Evolutionary conservation across 53 echinoderm and acorn worm genomes (phyloP), one percentile per base, ranked within the genome.

Genomic region (Temnopleurus reevesii): DNA sequence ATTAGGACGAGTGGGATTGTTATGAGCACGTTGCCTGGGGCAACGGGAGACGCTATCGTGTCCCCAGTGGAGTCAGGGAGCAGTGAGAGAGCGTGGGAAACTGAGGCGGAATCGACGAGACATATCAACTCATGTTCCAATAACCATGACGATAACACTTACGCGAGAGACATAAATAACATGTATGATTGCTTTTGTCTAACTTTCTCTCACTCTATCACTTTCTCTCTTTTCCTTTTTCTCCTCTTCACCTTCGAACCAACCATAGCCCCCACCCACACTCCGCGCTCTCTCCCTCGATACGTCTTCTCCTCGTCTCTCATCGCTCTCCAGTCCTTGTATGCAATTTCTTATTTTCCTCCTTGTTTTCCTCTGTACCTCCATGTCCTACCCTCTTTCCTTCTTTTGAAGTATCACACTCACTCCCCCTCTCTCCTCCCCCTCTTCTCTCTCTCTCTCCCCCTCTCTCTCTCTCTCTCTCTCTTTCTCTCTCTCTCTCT

Each of bases 11-110:
- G 54, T 81, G 30, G 29, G 77, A 31, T 13, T 51, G 81, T 81
- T 81, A 53, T 81, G 26, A 18, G 27, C 47, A 8, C 81, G 81
- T 81, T 31, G 53, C 81, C 31, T 25, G 3, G 45, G 25, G 81
- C 81, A 77, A 77, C 77, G 17, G 4, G 12, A 43, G 53, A 81
- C 81, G 81, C 53, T 47, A 13, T 45, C 81, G 29, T 26, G 49
- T 53, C 81, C 81, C 81, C 49, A 13, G 12, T 17, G 81, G 81
- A 47, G 51, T 19, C 31, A 25, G 81, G 81, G 81, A 81, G 81
- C 81, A 81, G 18, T 29, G 13, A 45, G 53, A 46, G 81, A 53
- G 81, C 81, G 81, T 81, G 81, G 81, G 81, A 81, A 81, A 81
- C 28, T 46, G 81, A 81, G 54, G 15, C 4, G 31, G 81, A 31